These are phyloP conservation scores for Zenarchopterus dispar DNA, from an alignment of 2,797 vertebrate species.

Conservation along the genomic window DNA sequence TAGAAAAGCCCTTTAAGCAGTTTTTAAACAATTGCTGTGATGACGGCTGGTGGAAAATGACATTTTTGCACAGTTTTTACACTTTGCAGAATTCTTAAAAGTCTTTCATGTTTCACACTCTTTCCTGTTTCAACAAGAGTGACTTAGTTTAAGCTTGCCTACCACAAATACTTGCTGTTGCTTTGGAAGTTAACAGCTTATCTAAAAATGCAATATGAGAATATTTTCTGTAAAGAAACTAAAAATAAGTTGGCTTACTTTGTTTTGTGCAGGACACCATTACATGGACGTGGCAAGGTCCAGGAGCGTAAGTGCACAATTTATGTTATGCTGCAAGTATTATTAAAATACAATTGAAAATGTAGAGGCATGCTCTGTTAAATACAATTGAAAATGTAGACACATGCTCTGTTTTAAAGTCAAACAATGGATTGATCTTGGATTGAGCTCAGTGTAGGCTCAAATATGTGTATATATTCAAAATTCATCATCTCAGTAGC, in stretches of 20 bases:
- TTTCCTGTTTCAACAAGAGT: too few species aligned
- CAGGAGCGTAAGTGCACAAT: slow-evolving; percentile 91
- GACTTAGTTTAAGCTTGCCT: too few species aligned
- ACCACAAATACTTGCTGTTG: not conserved
- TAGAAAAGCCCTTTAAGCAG: too few species aligned
- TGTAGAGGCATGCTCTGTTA: not conserved
- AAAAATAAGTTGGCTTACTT: not conserved
- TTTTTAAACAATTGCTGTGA: too few species aligned
- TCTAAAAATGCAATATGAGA: not conserved
- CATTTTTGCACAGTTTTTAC: not conserved
- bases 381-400: not conserved
- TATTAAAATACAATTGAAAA: not conserved
- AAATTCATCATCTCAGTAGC: too few species aligned
- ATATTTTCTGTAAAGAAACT: too few species aligned
- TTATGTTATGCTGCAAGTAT: not conserved
- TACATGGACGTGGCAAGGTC: slow-evolving; percentile 99
- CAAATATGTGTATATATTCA: too few species aligned
- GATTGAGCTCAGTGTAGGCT: too few species aligned
- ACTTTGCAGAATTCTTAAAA: not conserved
- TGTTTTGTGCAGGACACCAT: slow-evolving; percentile 88
- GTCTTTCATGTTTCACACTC: too few species aligned
- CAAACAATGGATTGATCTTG: too few species aligned
- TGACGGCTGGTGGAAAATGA: too few species aligned
- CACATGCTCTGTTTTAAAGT: too few species aligned
- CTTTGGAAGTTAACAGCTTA: not conserved